These are phyloP conservation scores for Watsonalla binaria DNA, from an alignment of 2,888 invertebrate genomes.

Conservation along the genomic window DNA sequence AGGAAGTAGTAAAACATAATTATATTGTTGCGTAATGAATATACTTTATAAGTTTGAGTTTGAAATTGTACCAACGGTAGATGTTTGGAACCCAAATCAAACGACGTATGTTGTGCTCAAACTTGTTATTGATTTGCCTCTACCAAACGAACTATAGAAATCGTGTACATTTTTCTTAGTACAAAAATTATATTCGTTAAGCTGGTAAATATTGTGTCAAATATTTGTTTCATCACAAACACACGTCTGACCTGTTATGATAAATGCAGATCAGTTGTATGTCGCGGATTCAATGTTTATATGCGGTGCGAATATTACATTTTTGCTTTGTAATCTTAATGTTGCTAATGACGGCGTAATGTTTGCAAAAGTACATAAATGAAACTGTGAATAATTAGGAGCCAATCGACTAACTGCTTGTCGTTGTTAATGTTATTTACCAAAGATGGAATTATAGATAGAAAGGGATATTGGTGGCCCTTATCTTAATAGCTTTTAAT, in stretches of 20 bases:
- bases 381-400: constrained; percentile 44
- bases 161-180: neutral
- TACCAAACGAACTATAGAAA: neutral
- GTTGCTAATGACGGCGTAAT: constrained; percentile 15
- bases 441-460: constrained; percentile 69
- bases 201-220: constrained; percentile 13
- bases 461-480: constrained; percentile 48
- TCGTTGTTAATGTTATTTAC: constrained; percentile 70
- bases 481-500: constrained; percentile 66
- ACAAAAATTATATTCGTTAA: constrained; percentile 16
- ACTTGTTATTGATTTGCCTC: neutral
- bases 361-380: constrained; percentile 39
- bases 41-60: neutral
- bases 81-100: neutral
- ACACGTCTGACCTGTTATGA: neutral
- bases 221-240: no score
- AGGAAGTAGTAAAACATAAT: neutral
- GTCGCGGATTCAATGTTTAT: constrained; percentile 12
- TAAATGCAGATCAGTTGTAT: constrained; percentile 8
- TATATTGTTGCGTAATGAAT: neutral
- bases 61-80: neutral
- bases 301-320: neutral
- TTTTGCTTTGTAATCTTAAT: constrained; percentile 17
- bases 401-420: constrained; percentile 55
- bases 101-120: neutral